A percentile compares a stretch with the other conserved stretches of the same genome.
Evolutionary conservation across 2,888 invertebrate genomes (phyloP).

Genomic region (Drosophila melanosoma): DNA sequence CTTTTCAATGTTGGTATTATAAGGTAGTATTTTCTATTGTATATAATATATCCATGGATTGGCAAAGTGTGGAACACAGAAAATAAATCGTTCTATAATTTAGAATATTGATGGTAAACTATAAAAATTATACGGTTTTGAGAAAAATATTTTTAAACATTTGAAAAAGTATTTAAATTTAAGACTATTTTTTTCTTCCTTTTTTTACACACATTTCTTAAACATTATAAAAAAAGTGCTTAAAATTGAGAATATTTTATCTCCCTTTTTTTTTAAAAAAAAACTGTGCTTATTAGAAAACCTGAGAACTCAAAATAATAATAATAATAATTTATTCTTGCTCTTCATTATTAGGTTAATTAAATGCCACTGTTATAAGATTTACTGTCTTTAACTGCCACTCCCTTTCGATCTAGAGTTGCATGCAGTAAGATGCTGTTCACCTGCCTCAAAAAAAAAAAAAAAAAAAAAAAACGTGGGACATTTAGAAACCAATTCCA

Average conservation of each 20-base stretch:
- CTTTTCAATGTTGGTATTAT: too few species aligned
- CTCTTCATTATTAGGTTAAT: not conserved
- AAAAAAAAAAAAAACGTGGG: slow-evolving; percentile 42
- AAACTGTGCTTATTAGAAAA: too few species aligned
- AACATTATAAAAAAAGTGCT: too few species aligned
- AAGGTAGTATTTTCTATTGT: not conserved
- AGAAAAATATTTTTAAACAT: not conserved
- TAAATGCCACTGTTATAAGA: not conserved
- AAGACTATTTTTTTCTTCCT: too few species aligned
- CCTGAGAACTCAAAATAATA: too few species aligned
- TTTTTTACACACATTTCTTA: too few species aligned
- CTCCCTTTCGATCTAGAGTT: not conserved
- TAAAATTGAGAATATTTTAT: too few species aligned
- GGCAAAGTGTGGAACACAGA: not conserved
- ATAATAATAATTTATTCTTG: not conserved
- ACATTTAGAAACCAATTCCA: slow-evolving; percentile 68
- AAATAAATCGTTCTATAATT: not conserved
- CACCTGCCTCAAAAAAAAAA: slow-evolving; percentile 35
- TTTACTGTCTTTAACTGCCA: not conserved
- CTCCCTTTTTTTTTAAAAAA: too few species aligned
- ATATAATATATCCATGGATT: not conserved
- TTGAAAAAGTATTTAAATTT: too few species aligned
- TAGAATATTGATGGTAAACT: not conserved
- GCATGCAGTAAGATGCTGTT: slow-evolving; percentile 13
- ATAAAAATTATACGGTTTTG: not conserved